These are phyloP conservation scores for Etheostoma nigrum DNA, from an alignment of 2,797 vertebrate species.

Conservation along the genomic window DNA sequence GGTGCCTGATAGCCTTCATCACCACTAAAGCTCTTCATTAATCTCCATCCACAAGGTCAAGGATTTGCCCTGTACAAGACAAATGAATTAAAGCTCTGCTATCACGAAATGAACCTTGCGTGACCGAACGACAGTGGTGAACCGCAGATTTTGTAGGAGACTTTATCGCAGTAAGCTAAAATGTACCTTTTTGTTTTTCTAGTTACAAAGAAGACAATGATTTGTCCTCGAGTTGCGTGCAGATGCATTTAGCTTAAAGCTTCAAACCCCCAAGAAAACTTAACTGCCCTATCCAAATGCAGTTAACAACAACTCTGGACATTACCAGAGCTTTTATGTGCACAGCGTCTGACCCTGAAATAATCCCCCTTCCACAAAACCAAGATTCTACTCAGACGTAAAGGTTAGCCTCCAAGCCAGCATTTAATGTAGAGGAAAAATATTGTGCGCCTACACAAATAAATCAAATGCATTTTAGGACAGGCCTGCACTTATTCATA, in stretches of 20 bases:
- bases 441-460: slow-evolving; percentile 58
- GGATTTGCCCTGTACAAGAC: slow-evolving; percentile 73
- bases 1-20: slow-evolving; percentile 80
- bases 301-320: slow-evolving; percentile 56
- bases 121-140: slow-evolving; percentile 42
- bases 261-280: slow-evolving; percentile 30
- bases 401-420: slow-evolving; percentile 70
- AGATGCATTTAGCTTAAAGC: slow-evolving; percentile 18
- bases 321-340: slow-evolving; percentile 61
- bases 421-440: slow-evolving; percentile 71
- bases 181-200: slow-evolving; percentile 1
- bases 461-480: slow-evolving; percentile 73
- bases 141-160: slow-evolving; percentile 21
- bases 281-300: slow-evolving; percentile 29
- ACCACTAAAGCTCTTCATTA: slow-evolving; percentile 83
- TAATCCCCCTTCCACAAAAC: slow-evolving; percentile 54
- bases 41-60: slow-evolving; percentile 84
- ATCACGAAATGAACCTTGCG: slow-evolving; percentile 59
- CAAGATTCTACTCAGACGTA: slow-evolving; percentile 55
- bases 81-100: slow-evolving; percentile 74
- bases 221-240: slow-evolving; percentile 2
- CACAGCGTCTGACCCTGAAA: slow-evolving; percentile 69
- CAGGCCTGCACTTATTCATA: slow-evolving; percentile 45
- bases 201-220: neutral
- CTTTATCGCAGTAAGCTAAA: slow-evolving; percentile 33